A percentile compares a stretch with the other conserved stretches of the same genome.
Conservation (phyloP, 1,140 invertebrate species). For the Neuroterus valhalla region DNA sequence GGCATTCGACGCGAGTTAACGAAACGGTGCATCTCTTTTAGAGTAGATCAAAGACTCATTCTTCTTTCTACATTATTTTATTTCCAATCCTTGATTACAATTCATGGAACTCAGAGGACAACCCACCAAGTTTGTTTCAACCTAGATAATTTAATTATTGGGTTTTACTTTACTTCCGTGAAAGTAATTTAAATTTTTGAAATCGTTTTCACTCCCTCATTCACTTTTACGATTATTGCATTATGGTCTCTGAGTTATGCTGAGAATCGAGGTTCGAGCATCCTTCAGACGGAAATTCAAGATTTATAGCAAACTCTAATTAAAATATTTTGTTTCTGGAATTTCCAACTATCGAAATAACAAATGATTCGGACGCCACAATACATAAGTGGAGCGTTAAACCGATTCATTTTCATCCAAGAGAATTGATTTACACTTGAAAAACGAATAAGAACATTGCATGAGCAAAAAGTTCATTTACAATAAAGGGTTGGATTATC, state of each 20-base stretch:
- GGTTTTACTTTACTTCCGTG: background rate
- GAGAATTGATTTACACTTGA: too few relatives aligned
- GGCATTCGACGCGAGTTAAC: conserved; percentile 8
- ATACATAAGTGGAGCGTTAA: too few relatives aligned
- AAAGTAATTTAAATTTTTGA: background rate
- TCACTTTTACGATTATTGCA: background rate
- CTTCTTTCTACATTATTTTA: background rate
- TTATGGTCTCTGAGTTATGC: background rate
- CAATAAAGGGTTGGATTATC: too few relatives aligned
- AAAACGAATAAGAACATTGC: too few relatives aligned
- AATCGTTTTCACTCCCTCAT: background rate
- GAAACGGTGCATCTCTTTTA: conserved; percentile 1
- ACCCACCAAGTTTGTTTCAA: background rate
- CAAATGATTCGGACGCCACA: too few relatives aligned
- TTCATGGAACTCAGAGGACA: background rate
- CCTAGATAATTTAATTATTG: background rate
- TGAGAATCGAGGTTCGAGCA: background rate
- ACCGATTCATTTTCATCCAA: too few relatives aligned
- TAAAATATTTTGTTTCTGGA: too few relatives aligned
- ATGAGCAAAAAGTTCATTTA: too few relatives aligned
- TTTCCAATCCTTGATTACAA: background rate
- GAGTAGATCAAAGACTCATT: background rate
- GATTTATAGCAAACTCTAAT: background rate
- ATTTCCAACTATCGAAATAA: too few relatives aligned
- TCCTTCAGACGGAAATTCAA: background rate